These are phyloP conservation scores for Exephanes ischioxanthus DNA, from an alignment of 2,888 invertebrate species.

Conservation along the genomic window DNA sequence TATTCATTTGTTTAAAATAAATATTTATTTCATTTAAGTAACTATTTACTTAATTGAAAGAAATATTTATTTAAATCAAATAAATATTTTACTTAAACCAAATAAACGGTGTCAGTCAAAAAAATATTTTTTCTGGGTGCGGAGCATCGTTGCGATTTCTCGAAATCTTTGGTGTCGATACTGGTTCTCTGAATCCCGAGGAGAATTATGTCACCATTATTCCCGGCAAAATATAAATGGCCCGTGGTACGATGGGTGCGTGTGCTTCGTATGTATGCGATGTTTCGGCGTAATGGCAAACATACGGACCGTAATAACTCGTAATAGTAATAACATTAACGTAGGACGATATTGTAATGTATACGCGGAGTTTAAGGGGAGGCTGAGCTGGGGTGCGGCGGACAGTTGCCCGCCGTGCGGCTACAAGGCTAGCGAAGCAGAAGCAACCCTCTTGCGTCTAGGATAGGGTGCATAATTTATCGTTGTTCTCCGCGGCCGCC, in stretches of 20 bases:
- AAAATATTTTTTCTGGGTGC: too few species aligned
- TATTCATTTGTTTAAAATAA: too few species aligned
- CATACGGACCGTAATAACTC: conserved; percentile 83
- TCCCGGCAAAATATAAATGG: neutral
- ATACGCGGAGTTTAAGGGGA: conserved; percentile 80
- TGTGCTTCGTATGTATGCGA: conserved; percentile 48
- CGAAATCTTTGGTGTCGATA: neutral
- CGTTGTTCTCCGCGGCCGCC: conserved; percentile 74
- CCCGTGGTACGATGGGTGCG: neutral
- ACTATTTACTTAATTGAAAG: too few species aligned
- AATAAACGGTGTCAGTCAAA: too few species aligned
- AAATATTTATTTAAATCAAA: too few species aligned
- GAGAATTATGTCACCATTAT: neutral
- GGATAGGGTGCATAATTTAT: conserved; percentile 84
- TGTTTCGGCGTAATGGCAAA: conserved; percentile 76
- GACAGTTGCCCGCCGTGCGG: conserved; percentile 33
- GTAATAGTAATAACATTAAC: conserved; percentile 83
- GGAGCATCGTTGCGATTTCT: neutral
- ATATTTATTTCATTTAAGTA: too few species aligned
- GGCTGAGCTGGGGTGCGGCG: conserved; percentile 33
- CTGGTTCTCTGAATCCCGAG: neutral
- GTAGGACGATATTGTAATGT: conserved; percentile 82
- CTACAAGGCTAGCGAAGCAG: conserved; percentile 70
- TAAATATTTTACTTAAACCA: too few species aligned
- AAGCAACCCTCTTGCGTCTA: conserved; percentile 60